phyloP scores from a whole-genome alignment of 2,888 invertebrate genomes.

The Metalampra italica region DNA sequence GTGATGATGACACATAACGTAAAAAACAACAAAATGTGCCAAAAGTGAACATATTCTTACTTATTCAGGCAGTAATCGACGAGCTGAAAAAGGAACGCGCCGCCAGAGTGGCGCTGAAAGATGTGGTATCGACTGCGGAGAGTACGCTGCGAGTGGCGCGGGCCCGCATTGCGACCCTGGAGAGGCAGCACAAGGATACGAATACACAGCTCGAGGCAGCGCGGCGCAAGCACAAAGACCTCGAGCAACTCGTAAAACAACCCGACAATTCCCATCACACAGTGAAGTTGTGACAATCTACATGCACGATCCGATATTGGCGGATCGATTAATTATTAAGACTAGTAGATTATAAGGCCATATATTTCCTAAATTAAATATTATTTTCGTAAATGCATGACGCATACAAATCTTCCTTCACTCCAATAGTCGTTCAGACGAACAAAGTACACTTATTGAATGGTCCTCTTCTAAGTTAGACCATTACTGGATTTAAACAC shows the following conservation, averaged over 20 bases:
- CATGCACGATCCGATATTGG: slow-evolving; percentile 28
- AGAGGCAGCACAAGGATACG: slow-evolving; percentile 58
- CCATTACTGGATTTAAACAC: too few species aligned
- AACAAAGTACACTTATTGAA: too few species aligned
- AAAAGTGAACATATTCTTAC: too few species aligned
- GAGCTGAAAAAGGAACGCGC: slow-evolving; percentile 58
- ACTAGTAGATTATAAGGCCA: too few species aligned
- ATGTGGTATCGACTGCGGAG: slow-evolving; percentile 58
- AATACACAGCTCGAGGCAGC: slow-evolving; percentile 46
- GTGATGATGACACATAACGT: too few species aligned
- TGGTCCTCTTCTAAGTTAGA: too few species aligned
- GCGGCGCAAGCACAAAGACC: slow-evolving; percentile 59
- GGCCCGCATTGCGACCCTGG: slow-evolving; percentile 53
- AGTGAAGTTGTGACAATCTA: slow-evolving; percentile 45
- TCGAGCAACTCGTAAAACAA: slow-evolving; percentile 65
- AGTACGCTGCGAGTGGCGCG: slow-evolving; percentile 64
- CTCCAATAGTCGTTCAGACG: too few species aligned
- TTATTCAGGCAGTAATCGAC: slow-evolving; percentile 44
- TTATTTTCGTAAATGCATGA: too few species aligned
- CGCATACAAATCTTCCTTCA: too few species aligned
- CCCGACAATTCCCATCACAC: slow-evolving; percentile 35
- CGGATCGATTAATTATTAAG: slow-evolving; percentile 12
- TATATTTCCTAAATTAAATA: too few species aligned
- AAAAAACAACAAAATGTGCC: too few species aligned
- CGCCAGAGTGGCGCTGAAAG: slow-evolving; percentile 54